Percentiles rank a stretch among this genome's conserved stretches.
Evolutionary conservation across 2,113 vertebrate genomes (phyloP).

Genomic region (Dasyurus viverrinus): DNA sequence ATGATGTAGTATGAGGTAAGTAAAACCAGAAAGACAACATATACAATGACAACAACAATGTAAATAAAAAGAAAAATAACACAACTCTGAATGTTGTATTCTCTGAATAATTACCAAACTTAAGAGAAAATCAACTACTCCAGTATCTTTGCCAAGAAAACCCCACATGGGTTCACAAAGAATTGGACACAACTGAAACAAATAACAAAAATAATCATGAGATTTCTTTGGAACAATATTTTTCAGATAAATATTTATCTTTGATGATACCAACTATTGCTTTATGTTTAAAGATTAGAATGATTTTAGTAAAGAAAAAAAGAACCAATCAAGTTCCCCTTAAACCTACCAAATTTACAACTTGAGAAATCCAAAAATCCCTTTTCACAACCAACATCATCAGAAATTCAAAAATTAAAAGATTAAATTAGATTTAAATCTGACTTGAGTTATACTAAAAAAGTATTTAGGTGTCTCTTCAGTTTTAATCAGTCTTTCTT

Average conservation of each 20-base stretch:
- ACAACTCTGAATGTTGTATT: too few relatives aligned
- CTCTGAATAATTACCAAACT: too few relatives aligned
- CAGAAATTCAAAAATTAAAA: constrained; percentile 59
- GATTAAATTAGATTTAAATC: constrained; percentile 47
- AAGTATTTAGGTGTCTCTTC: constrained; percentile 67
- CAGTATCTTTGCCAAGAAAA: background rate
- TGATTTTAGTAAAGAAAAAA: constrained; percentile 25
- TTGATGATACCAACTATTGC: constrained; percentile 10
- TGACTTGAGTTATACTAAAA: constrained; percentile 57
- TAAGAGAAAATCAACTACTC: background rate
- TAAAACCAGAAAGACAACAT: too few relatives aligned
- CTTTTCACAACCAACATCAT: constrained; percentile 18
- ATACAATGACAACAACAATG: too few relatives aligned
- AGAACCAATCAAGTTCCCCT: constrained; percentile 30
- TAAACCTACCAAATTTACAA: constrained; percentile 33
- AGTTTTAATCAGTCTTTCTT: constrained; percentile 67
- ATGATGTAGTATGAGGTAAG: too few relatives aligned
- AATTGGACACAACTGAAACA: background rate
- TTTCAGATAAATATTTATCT: constrained; percentile 20
- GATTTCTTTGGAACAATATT: constrained; percentile 8
- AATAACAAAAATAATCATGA: background rate
- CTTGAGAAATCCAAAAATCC: constrained; percentile 30
- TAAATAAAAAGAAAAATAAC: too few relatives aligned
- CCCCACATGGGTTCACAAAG: background rate
- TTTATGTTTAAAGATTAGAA: constrained; percentile 8